These are phyloP conservation scores for Neogobius melanostomus DNA, from an alignment of 2,113 vertebrate genomes.

Conservation along the genomic window DNA sequence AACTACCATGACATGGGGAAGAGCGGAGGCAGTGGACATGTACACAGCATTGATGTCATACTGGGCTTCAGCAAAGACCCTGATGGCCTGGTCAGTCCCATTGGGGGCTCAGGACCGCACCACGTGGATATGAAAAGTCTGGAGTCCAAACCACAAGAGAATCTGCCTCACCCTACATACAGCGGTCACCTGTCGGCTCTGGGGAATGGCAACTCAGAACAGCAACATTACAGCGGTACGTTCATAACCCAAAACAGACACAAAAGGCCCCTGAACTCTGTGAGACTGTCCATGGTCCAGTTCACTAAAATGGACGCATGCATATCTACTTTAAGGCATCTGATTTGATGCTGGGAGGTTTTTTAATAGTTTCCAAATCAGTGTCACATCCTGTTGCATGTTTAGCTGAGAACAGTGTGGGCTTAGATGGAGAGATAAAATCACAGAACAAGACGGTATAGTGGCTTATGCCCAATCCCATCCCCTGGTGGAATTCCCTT, in stretches of 20 bases:
- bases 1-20: slow-evolving; percentile 80
- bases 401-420: slow-evolving; percentile 38
- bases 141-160: slow-evolving; percentile 47
- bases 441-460: slow-evolving; percentile 63
- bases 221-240: slow-evolving; percentile 69
- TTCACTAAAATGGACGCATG: neutral
- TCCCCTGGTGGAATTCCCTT: slow-evolving; percentile 73
- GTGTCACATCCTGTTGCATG: slow-evolving; percentile 1
- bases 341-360: neutral
- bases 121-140: slow-evolving; percentile 57
- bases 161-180: slow-evolving; percentile 41
- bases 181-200: slow-evolving; percentile 61
- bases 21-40: slow-evolving; percentile 68
- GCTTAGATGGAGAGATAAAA: slow-evolving; percentile 59
- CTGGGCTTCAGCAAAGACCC: slow-evolving; percentile 82
- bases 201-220: slow-evolving; percentile 39
- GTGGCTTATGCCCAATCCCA: slow-evolving; percentile 64
- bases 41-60: slow-evolving; percentile 83
- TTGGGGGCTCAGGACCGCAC: slow-evolving; percentile 44
- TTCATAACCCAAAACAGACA: neutral
- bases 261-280: neutral
- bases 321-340: neutral
- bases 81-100: slow-evolving; percentile 67
- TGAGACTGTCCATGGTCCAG: neutral
- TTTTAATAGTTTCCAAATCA: slow-evolving; percentile 5